Percentiles rank a stretch among this genome's conserved stretches.
Evolutionary conservation across 2,888 invertebrate genomes (phyloP).

Genomic region (Cheiracanthium punctorium): DNA sequence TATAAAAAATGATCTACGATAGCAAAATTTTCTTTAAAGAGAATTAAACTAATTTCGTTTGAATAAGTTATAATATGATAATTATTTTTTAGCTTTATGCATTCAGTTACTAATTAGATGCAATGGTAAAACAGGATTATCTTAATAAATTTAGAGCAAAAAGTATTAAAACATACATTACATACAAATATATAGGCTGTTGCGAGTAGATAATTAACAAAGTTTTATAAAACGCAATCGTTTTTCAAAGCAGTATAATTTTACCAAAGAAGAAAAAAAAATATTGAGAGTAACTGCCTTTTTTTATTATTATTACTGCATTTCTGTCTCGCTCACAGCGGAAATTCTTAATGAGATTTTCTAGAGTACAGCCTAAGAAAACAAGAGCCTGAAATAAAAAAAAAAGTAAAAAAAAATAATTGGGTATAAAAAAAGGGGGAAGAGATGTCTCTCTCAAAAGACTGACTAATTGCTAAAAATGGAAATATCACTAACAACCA

Average conservation of each 20-base stretch:
- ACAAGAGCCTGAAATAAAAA: not conserved
- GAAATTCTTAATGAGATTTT: conserved; percentile 29
- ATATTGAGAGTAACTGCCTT: not conserved
- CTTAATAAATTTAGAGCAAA: not conserved
- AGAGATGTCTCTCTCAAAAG: not conserved
- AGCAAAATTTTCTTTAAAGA: not conserved
- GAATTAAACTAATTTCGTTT: not conserved
- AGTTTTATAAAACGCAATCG: conserved; percentile 23
- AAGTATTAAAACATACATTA: not conserved
- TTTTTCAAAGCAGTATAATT: conserved; percentile 1
- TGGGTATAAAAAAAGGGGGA: not conserved
- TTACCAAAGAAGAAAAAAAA: not conserved
- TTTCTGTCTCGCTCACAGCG: conserved; percentile 4
- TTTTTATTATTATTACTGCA: not conserved
- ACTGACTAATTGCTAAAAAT: conserved; percentile 56
- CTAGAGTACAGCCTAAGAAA: conserved; percentile 13
- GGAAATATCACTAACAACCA: conserved; percentile 28
- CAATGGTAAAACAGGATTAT: not conserved
- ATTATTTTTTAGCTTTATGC: not conserved
- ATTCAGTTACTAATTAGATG: not conserved
- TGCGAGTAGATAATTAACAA: conserved; percentile 12
- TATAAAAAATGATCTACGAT: not conserved
- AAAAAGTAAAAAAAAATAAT: not conserved
- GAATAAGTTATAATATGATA: not conserved
- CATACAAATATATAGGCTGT: not conserved